Base-by-base conservation (phyloP, 2,888 invertebrate genomes). In the Stomorhina lunata region DNA sequence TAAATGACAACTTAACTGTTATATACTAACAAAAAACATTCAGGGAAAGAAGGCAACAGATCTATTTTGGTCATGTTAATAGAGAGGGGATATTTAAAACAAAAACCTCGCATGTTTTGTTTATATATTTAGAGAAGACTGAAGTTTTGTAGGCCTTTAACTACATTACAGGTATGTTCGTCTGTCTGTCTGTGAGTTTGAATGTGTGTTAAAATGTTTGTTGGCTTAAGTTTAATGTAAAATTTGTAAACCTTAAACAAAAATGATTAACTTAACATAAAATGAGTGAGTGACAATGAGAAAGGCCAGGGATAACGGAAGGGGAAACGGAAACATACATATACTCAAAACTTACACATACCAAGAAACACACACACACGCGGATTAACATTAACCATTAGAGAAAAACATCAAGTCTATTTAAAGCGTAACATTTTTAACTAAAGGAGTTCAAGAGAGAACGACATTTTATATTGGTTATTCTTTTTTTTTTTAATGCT, bases 231-330 rank as follows among this genome's bases (percentile, higher is more conserved):
- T 12, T 15, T 48, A 10, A 55, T 48, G 57, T 37, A 59, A 68
- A 68, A 6, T 3, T 32, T 27, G 4, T 1, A 45, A 37, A 50
- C 22, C 17, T 15, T 20, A n/a, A 10, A 17, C 4, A 55, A 66
- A 34, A 10, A 25, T 27, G 48, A 48, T 43, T 17, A 53, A 43
- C 12, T 32, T 50, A 68, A 72, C 40, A 65, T 66, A 32, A 66
- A 79, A 66, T 32, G 72, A 72, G 72, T 66, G 66, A 73, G 25
- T 73, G 72, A 50, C 59, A 80, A 61, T 80, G 79, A 68, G 72
- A 80, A 80, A 80, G 79, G 72, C 72, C 72, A 73, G 72, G 66
- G 72, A 80, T 73, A 57, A 48, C 63, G 71, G 45, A 79, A 73
- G 50, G 50, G 43, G 37, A 63, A 61, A 66, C 48, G 59, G 63